Percentiles rank a stretch among this genome's conserved stretches.
Evolutionary conservation across 2,888 invertebrate genomes (phyloP).

Genomic region (Coelopa pilipes): DNA sequence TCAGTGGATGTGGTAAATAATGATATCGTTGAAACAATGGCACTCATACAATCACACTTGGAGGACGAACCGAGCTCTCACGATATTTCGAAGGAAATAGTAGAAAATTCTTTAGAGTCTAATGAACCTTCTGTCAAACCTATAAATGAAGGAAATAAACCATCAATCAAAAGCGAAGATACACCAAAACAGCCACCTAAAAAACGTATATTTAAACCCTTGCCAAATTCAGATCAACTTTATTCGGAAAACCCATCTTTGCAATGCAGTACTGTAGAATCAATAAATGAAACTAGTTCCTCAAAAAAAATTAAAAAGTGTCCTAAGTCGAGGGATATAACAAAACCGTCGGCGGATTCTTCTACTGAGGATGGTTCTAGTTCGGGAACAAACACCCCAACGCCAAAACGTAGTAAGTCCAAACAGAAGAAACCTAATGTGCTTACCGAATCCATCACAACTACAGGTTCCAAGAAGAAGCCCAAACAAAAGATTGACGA

Average conservation of each 20-base stretch:
- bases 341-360: not conserved
- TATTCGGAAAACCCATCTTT: too few species aligned
- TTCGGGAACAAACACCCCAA: constrained; percentile 2
- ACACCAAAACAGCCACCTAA: constrained; percentile 22
- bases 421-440: constrained; percentile 14
- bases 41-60: not conserved
- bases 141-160: not conserved
- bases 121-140: not conserved
- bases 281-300: not conserved
- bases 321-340: not conserved
- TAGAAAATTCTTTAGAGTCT: too few species aligned
- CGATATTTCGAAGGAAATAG: not conserved
- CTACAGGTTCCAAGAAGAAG: constrained; percentile 21
- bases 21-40: not conserved
- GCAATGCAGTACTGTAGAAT: not conserved
- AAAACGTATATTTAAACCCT: constrained; percentile 29
- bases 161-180: not conserved
- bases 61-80: not conserved
- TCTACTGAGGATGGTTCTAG: too few species aligned
- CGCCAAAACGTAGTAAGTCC: constrained; percentile 29
- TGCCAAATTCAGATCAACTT: not conserved
- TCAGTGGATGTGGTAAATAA: not conserved
- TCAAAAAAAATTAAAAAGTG: constrained; percentile 4
- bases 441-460: not conserved
- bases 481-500: constrained; percentile 19